phyloP scores from a whole-genome alignment of 2,113 vertebrate genomes.

The Axis porcinus region DNA sequence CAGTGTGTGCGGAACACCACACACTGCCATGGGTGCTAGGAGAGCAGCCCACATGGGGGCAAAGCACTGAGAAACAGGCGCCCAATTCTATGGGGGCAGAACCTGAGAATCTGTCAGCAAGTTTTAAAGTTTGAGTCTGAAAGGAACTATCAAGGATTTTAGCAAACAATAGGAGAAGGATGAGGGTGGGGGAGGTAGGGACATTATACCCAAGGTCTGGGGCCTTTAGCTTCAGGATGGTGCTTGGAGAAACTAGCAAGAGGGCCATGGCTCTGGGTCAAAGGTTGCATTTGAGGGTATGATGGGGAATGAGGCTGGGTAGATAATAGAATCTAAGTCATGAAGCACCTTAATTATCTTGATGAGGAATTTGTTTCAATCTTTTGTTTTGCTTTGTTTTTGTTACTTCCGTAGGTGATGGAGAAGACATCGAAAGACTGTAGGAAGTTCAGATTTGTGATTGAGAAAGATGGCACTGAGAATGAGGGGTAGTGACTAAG shows the following conservation, averaged over 20 bases:
- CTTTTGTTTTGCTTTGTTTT: not conserved
- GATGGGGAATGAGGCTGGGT: not conserved
- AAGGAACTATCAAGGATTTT: not conserved
- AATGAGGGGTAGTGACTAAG: not conserved
- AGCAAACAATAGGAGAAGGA: not conserved
- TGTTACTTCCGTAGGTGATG: not conserved
- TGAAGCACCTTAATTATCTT: not conserved
- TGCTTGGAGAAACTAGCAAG: not conserved
- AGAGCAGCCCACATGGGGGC: not conserved
- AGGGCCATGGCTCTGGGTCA: not conserved
- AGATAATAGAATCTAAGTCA: not conserved
- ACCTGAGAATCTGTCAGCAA: not conserved
- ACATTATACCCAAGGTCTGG: not conserved
- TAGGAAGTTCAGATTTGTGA: not conserved
- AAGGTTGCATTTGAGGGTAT: not conserved
- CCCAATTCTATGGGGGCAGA: not conserved
- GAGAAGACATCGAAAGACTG: not conserved
- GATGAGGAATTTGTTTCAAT: not conserved
- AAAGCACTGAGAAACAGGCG: not conserved
- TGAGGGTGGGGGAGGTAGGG: not conserved
- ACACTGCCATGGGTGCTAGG: accelerated
- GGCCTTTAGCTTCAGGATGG: not conserved
- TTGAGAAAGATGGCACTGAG: not conserved
- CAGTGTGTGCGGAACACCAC: not conserved
- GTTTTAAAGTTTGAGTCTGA: not conserved